These are phyloP conservation scores for Podarcis cretensis DNA, from an alignment of 2,113 vertebrate genomes.

Conservation along the genomic window DNA sequence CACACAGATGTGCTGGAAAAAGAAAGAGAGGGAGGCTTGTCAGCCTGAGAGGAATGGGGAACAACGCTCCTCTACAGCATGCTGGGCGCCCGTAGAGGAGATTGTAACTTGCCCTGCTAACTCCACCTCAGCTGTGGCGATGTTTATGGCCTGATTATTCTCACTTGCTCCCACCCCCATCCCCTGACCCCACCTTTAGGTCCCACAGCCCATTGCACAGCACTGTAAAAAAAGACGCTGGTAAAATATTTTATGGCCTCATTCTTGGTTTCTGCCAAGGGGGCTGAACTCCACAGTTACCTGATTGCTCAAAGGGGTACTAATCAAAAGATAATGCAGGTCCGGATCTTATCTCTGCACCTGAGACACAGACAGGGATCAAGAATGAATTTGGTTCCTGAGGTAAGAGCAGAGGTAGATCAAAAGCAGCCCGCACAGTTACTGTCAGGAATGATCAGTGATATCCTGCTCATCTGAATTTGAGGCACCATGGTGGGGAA, in stretches of 20 bases:
- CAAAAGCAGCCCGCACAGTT: not conserved
- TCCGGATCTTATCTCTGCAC: not conserved
- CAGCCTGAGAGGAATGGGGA: not conserved
- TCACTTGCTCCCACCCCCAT: not conserved
- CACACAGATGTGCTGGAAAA: conserved; percentile 65
- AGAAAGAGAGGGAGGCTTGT: conserved; percentile 10
- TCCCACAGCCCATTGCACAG: conserved; percentile 46
- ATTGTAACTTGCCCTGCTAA: conserved; percentile 45
- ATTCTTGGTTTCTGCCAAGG: conserved; percentile 38
- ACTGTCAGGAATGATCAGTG: not conserved
- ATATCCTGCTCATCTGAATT: not conserved
- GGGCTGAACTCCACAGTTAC: conserved; percentile 59
- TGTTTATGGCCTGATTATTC: conserved; percentile 32
- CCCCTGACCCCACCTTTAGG: conserved; percentile 15
- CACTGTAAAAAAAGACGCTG: conserved; percentile 54
- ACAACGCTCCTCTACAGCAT: conserved; percentile 37
- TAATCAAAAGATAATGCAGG: not conserved
- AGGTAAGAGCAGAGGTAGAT: not conserved
- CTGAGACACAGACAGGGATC: not conserved
- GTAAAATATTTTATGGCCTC: conserved; percentile 60
- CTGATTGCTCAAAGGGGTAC: fast-evolving
- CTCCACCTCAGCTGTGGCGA: conserved; percentile 29
- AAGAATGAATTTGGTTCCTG: not conserved
- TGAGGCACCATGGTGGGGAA: no score
- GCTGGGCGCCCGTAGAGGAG: not conserved